These are phyloP conservation scores for Salminus brasiliensis DNA, from an alignment of 2,113 vertebrate species.

Conservation along the genomic window DNA sequence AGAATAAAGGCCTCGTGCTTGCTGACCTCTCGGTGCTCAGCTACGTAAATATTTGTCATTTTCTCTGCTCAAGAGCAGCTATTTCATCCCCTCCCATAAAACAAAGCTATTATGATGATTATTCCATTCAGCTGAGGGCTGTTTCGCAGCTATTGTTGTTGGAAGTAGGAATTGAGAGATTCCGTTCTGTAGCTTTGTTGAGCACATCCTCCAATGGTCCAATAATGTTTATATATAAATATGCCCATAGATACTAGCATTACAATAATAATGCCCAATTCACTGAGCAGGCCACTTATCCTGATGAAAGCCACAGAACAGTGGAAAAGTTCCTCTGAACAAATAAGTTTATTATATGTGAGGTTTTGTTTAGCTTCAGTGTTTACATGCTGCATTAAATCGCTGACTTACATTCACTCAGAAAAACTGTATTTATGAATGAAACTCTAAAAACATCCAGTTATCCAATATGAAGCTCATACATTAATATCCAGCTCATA, in stretches of 20 bases:
- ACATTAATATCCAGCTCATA: too few species aligned
- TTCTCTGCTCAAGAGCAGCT: constrained; percentile 59
- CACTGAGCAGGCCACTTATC: not conserved
- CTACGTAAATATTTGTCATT: constrained; percentile 75
- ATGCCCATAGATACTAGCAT: not conserved
- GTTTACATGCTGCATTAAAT: too few species aligned
- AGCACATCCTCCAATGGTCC: not conserved
- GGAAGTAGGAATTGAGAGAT: constrained; percentile 12
- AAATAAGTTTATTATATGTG: not conserved
- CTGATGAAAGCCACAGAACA: not conserved
- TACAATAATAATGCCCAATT: not conserved
- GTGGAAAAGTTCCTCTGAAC: not conserved
- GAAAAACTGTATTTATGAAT: too few species aligned
- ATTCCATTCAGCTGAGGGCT: constrained; percentile 4
- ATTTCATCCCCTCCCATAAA: constrained; percentile 66
- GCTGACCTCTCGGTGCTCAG: constrained; percentile 54
- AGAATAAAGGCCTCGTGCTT: constrained; percentile 55
- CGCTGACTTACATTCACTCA: too few species aligned
- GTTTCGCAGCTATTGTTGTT: constrained; percentile 41
- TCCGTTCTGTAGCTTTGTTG: not conserved
- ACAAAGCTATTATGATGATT: constrained; percentile 70
- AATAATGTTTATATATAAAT: constrained; percentile 2
- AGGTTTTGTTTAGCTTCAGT: too few species aligned
- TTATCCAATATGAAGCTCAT: too few species aligned
- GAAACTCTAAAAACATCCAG: too few species aligned